A percentile compares a stretch with the other conserved stretches of the same genome.
Conservation (phyloP, 2,888 invertebrate genomes). For the Melipona beecheii region DNA sequence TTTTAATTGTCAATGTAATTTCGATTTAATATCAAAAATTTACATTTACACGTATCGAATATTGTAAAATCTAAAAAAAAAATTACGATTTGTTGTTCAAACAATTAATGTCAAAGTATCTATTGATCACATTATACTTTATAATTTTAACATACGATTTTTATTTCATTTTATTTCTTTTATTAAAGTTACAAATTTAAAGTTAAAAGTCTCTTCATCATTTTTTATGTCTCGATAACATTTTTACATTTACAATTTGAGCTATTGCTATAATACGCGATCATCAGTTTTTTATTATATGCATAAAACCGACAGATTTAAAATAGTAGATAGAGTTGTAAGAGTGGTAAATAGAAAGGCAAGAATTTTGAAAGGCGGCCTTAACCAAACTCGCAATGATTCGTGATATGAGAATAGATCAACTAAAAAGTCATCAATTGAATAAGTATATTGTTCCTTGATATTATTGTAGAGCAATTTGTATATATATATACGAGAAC, state of each 20-base stretch:
- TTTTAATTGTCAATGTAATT: neutral
- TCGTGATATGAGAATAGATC: conserved; percentile 78
- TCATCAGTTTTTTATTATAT: conserved; percentile 20
- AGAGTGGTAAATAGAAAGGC: conserved; percentile 41
- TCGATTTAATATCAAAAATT: no score
- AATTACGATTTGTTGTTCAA: neutral
- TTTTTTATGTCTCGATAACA: neutral
- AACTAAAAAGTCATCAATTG: conserved; percentile 77
- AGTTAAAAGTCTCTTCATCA: no score
- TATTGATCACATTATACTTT: neutral
- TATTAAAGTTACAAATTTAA: neutral
- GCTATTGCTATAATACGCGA: neutral
- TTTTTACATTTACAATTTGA: neutral
- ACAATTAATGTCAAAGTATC: neutral
- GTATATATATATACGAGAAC: conserved; percentile 81
- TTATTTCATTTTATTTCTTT: neutral
- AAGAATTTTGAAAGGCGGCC: conserved; percentile 67
- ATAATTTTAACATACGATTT: neutral
- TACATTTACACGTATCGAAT: neutral
- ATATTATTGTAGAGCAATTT: conserved; percentile 80
- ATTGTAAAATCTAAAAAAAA: neutral
- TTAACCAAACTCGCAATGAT: conserved; percentile 81
- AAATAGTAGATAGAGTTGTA: conserved; percentile 36
- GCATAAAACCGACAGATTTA: conserved; percentile 38
- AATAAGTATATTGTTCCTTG: conserved; percentile 79